Percentiles rank a stretch among this genome's conserved stretches.
phyloP scores from a whole-genome alignment of 2,888 invertebrate genomes.

The Machimus atricapillus region DNA sequence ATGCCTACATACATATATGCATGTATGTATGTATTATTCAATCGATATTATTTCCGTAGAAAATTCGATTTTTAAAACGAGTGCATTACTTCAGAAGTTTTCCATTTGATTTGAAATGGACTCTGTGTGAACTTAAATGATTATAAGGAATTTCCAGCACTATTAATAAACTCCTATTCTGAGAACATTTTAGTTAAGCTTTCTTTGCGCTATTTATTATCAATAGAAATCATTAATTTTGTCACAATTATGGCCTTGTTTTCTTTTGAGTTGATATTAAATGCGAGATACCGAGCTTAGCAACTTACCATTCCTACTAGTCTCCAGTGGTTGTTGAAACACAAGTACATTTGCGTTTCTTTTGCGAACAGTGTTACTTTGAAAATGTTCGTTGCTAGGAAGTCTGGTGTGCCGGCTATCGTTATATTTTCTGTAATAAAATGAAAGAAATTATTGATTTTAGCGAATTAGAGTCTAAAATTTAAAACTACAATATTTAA shows the following conservation, averaged over 20 bases:
- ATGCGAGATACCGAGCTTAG: not conserved
- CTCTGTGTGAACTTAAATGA: not conserved
- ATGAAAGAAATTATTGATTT: conserved; percentile 14
- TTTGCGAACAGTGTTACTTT: conserved; percentile 67
- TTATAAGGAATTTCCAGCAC: not conserved
- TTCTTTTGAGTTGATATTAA: not conserved
- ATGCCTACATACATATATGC: too few species aligned
- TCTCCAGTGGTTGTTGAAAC: conserved; percentile 77
- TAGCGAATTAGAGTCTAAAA: not conserved
- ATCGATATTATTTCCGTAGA: too few species aligned
- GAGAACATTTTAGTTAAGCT: not conserved
- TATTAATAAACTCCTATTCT: not conserved
- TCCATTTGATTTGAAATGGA: too few species aligned
- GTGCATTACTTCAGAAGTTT: too few species aligned
- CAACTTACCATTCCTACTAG: conserved; percentile 73
- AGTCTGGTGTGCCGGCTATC: conserved; percentile 61
- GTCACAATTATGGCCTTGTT: not conserved
- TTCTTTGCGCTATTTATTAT: not conserved
- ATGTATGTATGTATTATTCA: too few species aligned
- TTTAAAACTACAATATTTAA: not conserved
- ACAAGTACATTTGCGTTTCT: conserved; percentile 75
- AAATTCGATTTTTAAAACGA: too few species aligned
- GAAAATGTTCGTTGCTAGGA: conserved; percentile 57
- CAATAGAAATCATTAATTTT: not conserved
- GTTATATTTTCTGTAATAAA: conserved; percentile 61